Base-by-base conservation (phyloP, 2,113 vertebrate species). In the Dissostichus mawsoni region DNA sequence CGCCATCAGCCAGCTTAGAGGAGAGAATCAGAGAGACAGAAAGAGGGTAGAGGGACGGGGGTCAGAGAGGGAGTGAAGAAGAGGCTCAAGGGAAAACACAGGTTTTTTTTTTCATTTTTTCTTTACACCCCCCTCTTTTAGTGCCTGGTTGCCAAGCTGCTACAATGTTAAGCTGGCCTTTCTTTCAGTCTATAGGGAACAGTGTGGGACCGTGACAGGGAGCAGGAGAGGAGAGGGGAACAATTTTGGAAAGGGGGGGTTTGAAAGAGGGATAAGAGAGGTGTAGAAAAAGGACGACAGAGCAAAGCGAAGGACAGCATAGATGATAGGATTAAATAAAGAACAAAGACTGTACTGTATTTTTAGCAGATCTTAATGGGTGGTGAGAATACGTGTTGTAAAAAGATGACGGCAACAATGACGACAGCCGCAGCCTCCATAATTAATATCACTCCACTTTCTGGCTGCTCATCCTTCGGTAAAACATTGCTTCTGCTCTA, bases 131-230 rank as follows among this genome's bases (percentile, higher is more conserved):
- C 87, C 89, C 83, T 85, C 82, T 85, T 86, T 90, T 88, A 83
- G 89, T 87, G 83, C 82, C 84, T 89, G 89, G 91, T 95, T 95
- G 93, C 94, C 90, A 93, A 93, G 94, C 90, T 90, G 89, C 87
- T 92, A 92, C 89, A 92, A 93, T 92, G 91, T 94, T 93, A 92
- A 91, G 93, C 94, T 92, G 88, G 91, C 89, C 91, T 93, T 93
- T 94, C 93, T 94, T 83, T 89, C 47, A 45, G 83, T 90, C 89
- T 88, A 88, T 84, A 81, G 90, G 92, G 89, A 93, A 90, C 90
- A 85, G 87, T 87, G 85, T 88, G 89, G 84, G 84, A 90, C 76
- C 61, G 74, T 90, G 84, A 80, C 85, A 87, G 51, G 4, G 78
- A 81, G 80, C 55, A 81, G 87, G 61, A 89, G 79, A 83, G 81